These are phyloP conservation scores for Eudasyphora cyanicolor DNA, from an alignment of 2,888 invertebrate species.

Conservation along the genomic window DNA sequence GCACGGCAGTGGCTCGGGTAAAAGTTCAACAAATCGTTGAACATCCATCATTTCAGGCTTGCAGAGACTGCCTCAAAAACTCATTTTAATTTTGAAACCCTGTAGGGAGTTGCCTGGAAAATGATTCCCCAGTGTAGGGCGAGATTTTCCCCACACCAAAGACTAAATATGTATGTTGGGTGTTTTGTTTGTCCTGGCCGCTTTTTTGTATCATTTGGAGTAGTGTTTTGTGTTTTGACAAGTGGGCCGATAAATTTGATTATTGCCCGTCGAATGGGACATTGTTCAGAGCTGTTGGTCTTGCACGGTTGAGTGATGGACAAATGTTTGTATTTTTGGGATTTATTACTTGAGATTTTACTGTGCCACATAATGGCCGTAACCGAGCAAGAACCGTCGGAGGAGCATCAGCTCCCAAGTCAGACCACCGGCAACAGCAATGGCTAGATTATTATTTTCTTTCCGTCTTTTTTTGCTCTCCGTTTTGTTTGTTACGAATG, in stretches of 20 bases:
- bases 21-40: slow-evolving; percentile 8
- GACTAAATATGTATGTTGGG: neutral
- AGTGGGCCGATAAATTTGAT: slow-evolving; percentile 59
- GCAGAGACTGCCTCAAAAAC: neutral
- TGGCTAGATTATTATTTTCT: neutral
- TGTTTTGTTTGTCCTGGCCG: slow-evolving; percentile 3
- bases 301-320: slow-evolving; percentile 54
- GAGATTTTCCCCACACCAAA: too few species aligned
- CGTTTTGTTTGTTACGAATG: slow-evolving; percentile 23
- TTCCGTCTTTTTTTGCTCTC: neutral
- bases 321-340: slow-evolving; percentile 61
- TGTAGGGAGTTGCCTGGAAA: neutral
- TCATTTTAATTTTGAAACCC: slow-evolving; percentile 6
- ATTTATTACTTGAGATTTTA: slow-evolving; percentile 53
- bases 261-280: slow-evolving; percentile 23
- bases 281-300: slow-evolving; percentile 16
- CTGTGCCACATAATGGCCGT: neutral
- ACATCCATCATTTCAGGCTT: slow-evolving; percentile 13
- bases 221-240: slow-evolving; percentile 20
- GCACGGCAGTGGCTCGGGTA: neutral
- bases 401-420: neutral
- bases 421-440: neutral
- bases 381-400: too few species aligned
- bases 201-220: neutral
- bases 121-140: neutral